These are phyloP conservation scores for Aphelinus atriplicis DNA, from an alignment of 1,140 invertebrate species.

Conservation along the genomic window DNA sequence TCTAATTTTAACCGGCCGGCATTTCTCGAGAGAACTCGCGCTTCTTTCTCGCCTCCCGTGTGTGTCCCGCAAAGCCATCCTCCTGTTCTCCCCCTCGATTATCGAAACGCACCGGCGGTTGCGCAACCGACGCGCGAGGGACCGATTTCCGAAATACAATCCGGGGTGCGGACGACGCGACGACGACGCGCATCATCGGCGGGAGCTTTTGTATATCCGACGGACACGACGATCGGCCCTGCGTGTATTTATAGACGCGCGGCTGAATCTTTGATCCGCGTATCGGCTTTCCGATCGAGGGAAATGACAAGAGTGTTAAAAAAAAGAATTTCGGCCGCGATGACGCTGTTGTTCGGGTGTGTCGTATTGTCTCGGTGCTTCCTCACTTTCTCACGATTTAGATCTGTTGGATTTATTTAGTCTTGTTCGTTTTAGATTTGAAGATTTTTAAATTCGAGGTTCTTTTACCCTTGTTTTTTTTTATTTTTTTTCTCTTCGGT, in stretches of 20 bases:
- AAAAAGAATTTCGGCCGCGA: no score
- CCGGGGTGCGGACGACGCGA: background rate
- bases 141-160: conserved; percentile 1
- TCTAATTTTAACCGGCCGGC: conserved; percentile 61
- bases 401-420: no score
- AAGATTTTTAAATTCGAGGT: no score
- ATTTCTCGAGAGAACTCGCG: conserved; percentile 44
- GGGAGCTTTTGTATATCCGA: background rate
- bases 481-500: no score
- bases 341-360: no score
- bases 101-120: conserved; percentile 18
- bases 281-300: conserved; percentile 21
- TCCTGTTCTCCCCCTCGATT: conserved; percentile 19
- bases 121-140: conserved; percentile 4
- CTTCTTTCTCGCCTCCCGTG: conserved; percentile 4
- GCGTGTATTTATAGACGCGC: conserved; percentile 5
- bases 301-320: no score
- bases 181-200: background rate
- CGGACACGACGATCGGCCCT: no score
- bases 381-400: no score
- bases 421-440: no score
- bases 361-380: no score
- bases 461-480: no score
- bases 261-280: background rate
- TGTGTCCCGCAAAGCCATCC: background rate